phyloP scores from a whole-genome alignment of 2,113 vertebrate species.

The Rousettus leschenaultii region DNA sequence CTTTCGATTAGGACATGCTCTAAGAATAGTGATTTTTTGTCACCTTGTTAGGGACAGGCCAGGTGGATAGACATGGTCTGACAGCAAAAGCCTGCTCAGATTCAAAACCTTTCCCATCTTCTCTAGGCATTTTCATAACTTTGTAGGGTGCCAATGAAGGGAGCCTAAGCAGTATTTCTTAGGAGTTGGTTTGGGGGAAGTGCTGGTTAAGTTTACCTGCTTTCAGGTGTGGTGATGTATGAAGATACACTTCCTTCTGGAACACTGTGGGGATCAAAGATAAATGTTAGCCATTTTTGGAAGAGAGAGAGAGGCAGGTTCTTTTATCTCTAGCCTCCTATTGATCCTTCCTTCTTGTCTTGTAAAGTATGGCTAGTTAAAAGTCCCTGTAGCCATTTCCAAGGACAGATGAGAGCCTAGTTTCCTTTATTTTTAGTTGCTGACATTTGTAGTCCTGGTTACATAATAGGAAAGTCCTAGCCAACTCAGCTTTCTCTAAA shows the following conservation, averaged over 20 bases:
- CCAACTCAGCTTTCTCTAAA: conserved; percentile 55
- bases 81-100: background rate
- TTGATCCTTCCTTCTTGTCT: background rate
- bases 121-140: background rate
- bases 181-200: background rate
- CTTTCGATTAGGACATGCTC: conserved; percentile 6
- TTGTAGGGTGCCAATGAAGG: background rate
- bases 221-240: conserved; percentile 84
- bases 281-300: conserved; percentile 31
- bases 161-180: background rate
- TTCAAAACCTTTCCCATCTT: background rate
- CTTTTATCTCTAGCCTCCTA: background rate
- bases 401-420: conserved; percentile 38
- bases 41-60: background rate
- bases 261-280: conserved; percentile 70
- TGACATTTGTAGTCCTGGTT: conserved; percentile 66
- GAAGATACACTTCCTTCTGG: conserved; percentile 79
- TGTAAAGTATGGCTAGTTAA: background rate
- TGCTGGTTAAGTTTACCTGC: conserved; percentile 62
- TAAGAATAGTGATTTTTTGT: conserved; percentile 35
- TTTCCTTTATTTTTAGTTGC: conserved; percentile 69
- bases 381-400: conserved; percentile 5
- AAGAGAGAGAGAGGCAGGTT: background rate
- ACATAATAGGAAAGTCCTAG: conserved; percentile 41
- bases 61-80: background rate